phyloP scores from a whole-genome alignment of 1,140 invertebrate species.

The Pseudomyrmex sp. region DNA sequence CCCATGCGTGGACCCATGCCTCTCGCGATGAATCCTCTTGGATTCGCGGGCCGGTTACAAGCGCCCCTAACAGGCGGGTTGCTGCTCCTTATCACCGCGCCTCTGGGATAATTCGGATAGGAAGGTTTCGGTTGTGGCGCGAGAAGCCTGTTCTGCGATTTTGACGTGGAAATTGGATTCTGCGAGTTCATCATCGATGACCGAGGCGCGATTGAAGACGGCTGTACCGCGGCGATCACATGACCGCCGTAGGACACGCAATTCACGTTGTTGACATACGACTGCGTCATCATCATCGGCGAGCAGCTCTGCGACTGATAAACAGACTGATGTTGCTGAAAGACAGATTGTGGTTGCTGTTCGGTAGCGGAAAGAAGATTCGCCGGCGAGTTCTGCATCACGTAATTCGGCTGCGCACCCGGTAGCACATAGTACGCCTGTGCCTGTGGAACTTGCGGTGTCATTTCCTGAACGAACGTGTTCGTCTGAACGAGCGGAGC shows the following conservation, averaged over 20 bases:
- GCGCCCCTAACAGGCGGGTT: conserved; percentile 32
- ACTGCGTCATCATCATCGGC: conserved; percentile 57
- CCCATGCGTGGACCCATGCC: not conserved
- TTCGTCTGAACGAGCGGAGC: conserved; percentile 28
- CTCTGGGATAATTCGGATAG: conserved; percentile 64
- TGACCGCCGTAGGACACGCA: conserved; percentile 58
- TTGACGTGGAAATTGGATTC: not conserved
- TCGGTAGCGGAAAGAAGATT: conserved; percentile 13
- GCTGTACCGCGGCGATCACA: conserved; percentile 20
- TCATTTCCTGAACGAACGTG: conserved; percentile 33
- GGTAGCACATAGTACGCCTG: conserved; percentile 62
- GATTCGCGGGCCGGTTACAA: not conserved
- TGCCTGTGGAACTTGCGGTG: not conserved
- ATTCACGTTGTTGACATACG: conserved; percentile 55
- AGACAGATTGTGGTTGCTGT: conserved; percentile 15
- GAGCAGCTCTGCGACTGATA: conserved; percentile 44
- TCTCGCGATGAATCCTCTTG: not conserved
- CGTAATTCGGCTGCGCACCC: conserved; percentile 60
- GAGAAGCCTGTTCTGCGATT: not conserved
- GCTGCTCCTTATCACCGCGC: conserved; percentile 66
- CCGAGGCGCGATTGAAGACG: conserved; percentile 3
- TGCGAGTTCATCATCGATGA: conserved; percentile 22
- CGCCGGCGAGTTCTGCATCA: conserved; percentile 63
- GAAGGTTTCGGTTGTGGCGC: no score
- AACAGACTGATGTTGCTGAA: conserved; percentile 16